A percentile compares a stretch with the other conserved stretches of the same genome.
These are phyloP conservation scores for Tympanoctomys barrerae DNA, from an alignment of 2,797 vertebrate species.

Conservation along the genomic window DNA sequence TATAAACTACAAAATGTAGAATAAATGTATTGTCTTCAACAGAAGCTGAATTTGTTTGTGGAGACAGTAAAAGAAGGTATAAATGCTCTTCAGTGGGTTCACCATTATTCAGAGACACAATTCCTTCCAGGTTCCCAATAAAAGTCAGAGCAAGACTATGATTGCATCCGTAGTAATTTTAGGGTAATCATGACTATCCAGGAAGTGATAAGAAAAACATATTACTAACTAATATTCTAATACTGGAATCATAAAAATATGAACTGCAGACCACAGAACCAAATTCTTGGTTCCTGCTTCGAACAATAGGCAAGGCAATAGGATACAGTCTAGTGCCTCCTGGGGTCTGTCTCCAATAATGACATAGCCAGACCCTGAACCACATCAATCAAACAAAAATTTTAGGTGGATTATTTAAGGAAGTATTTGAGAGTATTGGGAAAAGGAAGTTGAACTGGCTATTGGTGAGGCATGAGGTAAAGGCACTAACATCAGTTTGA, in stretches of 20 bases:
- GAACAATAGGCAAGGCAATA: no score
- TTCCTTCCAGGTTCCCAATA: neutral
- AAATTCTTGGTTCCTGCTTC: no score
- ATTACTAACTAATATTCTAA: neutral
- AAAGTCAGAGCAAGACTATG: neutral
- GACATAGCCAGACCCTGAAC: no score
- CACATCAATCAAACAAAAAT: neutral
- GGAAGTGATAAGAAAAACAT: neutral
- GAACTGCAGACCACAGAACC: neutral
- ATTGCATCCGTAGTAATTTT: neutral
- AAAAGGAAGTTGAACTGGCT: neutral
- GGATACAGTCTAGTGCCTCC: no score
- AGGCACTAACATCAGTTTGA: neutral
- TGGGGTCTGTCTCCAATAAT: no score
- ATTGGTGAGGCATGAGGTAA: neutral
- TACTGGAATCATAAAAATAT: neutral
- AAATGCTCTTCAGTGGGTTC: neutral
- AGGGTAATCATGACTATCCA: neutral
- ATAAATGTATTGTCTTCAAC: neutral
- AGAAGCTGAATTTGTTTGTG: neutral
- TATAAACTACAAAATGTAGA: neutral
- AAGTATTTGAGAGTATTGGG: neutral
- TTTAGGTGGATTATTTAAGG: neutral
- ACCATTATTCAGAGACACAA: neutral
- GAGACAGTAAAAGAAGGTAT: neutral